phyloP scores from a whole-genome alignment of 2,888 invertebrate species.

The Dicranocentrus wangi region DNA sequence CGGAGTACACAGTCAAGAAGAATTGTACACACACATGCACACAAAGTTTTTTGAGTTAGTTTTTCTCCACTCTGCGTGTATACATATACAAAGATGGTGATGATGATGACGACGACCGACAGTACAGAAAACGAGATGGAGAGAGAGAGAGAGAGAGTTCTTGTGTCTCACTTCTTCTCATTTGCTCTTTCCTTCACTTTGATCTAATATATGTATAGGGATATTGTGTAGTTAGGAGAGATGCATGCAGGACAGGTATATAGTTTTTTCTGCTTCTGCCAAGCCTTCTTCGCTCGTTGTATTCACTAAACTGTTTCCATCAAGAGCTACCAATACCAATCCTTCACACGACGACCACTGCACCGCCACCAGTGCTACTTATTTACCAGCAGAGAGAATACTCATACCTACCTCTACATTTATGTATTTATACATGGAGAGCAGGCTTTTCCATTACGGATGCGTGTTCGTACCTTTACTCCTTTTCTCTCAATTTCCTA shows the following conservation, averaged over 20 bases:
- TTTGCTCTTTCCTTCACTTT: constrained; percentile 7
- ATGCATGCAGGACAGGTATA: neutral
- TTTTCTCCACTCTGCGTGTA: neutral
- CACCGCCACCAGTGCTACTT: too few relatives aligned
- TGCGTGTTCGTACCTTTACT: neutral
- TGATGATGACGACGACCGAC: neutral
- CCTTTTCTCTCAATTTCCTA: neutral
- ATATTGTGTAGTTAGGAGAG: neutral
- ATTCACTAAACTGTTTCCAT: constrained; percentile 8
- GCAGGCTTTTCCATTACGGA: neutral
- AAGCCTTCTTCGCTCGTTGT: too few relatives aligned
- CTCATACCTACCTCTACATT: too few relatives aligned
- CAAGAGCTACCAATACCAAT: too few relatives aligned
- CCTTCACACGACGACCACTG: constrained; percentile 7
- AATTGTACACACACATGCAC: constrained; percentile 2
- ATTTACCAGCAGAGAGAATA: too few relatives aligned
- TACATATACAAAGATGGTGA: neutral
- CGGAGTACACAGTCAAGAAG: neutral
- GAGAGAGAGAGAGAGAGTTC: constrained; percentile 1
- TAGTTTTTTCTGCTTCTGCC: too few relatives aligned
- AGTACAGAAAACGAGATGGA: neutral
- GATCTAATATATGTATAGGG: neutral
- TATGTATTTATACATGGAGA: too few relatives aligned
- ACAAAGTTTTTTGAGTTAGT: neutral
- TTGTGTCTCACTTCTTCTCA: constrained; percentile 3